These are phyloP conservation scores for Caenorhabditis sp. DNA, from an alignment of 2,888 invertebrate species.

Conservation along the genomic window DNA sequence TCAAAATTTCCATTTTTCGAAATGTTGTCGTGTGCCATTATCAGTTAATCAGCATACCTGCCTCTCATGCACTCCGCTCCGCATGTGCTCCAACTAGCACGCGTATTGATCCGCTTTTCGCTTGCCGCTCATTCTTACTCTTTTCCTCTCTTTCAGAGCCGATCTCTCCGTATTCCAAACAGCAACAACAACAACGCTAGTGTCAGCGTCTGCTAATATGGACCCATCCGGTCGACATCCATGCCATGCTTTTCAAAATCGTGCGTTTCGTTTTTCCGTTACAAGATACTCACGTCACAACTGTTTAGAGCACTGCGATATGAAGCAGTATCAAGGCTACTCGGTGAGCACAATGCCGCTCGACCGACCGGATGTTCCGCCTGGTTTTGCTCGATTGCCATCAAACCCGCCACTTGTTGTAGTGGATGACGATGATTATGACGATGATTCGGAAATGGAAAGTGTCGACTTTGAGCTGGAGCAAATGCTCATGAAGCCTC, in stretches of 20 bases:
- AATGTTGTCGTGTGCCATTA: not conserved
- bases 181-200: not conserved
- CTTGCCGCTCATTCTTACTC: not conserved
- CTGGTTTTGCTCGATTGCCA: not conserved
- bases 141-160: constrained; percentile 1
- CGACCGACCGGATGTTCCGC: not conserved
- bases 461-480: constrained; percentile 13
- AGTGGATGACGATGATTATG: not conserved
- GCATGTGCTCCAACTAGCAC: not conserved
- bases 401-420: not conserved
- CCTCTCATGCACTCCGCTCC: not conserved
- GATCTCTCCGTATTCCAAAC: not conserved
- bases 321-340: constrained; percentile 21
- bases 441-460: constrained; percentile 22
- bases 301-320: not conserved
- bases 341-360: constrained; percentile 19
- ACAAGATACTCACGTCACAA: not conserved
- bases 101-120: constrained; percentile 12
- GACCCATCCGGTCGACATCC: constrained; percentile 9
- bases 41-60: not conserved
- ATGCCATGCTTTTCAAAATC: not conserved
- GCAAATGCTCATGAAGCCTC: not conserved
- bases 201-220: not conserved
- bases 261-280: not conserved
- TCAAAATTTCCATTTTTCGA: not conserved